Conservation (phyloP, 2,888 invertebrate genomes). For the Acronicta psi region DNA sequence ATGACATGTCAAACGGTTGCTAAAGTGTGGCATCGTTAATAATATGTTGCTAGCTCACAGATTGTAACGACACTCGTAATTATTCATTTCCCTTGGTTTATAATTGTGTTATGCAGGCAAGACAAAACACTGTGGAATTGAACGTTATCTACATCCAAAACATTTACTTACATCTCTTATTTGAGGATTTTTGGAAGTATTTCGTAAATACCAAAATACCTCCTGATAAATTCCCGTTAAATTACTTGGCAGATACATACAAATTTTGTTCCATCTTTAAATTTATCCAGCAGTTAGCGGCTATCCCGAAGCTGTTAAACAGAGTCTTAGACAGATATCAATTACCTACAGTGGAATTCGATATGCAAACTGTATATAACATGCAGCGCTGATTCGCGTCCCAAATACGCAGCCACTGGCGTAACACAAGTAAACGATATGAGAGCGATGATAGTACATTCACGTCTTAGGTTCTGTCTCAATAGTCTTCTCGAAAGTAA, state of each 20-base stretch:
- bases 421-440: conserved; percentile 56
- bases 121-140: conserved; percentile 5
- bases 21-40: conserved; percentile 30
- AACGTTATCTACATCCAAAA: background rate
- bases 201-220: background rate
- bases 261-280: no score
- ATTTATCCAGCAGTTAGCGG: no score
- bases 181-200: conserved; percentile 1
- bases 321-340: conserved; percentile 22
- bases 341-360: conserved; percentile 52
- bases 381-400: conserved; percentile 55
- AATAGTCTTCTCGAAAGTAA: conserved; percentile 44
- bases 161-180: background rate
- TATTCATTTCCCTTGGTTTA: conserved; percentile 34
- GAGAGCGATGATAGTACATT: conserved; percentile 36
- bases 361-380: conserved; percentile 55
- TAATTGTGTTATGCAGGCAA: conserved; percentile 7
- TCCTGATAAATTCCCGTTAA: no score
- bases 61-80: conserved; percentile 24
- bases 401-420: conserved; percentile 61
- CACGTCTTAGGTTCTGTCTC: conserved; percentile 46
- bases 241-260: no score
- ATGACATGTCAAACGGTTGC: conserved; percentile 32
- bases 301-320: no score
- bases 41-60: conserved; percentile 7